These are phyloP conservation scores for Struthio camelus DNA, from an alignment of 2,113 vertebrate genomes.

Conservation along the genomic window DNA sequence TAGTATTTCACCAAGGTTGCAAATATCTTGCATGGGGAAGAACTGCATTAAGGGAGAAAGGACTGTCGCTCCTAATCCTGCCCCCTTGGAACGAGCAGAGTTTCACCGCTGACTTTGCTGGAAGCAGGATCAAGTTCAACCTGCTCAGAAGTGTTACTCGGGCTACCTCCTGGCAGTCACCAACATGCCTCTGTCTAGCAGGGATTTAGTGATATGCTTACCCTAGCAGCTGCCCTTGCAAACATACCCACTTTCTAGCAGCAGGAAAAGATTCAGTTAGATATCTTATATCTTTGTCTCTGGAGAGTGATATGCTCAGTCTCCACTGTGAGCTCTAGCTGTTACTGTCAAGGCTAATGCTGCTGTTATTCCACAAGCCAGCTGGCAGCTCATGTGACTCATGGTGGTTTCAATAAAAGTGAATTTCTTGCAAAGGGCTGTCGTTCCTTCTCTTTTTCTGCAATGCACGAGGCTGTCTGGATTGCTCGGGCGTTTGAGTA, in stretches of 20 bases:
- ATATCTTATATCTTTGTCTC: no score
- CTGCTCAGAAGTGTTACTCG: not conserved
- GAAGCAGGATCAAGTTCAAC: not conserved
- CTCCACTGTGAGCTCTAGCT: conserved; percentile 23
- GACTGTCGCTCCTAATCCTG: rapidly evolving
- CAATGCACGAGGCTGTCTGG: not conserved
- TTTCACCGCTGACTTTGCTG: not conserved
- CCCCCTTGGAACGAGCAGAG: not conserved
- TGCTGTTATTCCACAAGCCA: conserved; percentile 5
- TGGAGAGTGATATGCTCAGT: no score
- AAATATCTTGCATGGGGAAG: not conserved
- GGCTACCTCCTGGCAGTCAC: not conserved
- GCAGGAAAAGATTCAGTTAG: not conserved
- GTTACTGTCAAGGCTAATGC: not conserved
- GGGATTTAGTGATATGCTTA: not conserved
- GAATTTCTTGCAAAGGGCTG: not conserved
- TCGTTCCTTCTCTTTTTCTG: not conserved
- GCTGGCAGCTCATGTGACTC: conserved; percentile 1
- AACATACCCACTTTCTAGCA: not conserved
- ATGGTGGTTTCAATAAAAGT: conserved; percentile 46
- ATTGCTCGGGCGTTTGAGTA: not conserved
- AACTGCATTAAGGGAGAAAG: rapidly evolving
- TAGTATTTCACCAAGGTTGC: not conserved
- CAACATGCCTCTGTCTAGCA: not conserved
- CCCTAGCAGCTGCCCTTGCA: not conserved